phyloP scores from a whole-genome alignment of 92 coral and sea anemone species.

The Zoanthus gigantus region DNA sequence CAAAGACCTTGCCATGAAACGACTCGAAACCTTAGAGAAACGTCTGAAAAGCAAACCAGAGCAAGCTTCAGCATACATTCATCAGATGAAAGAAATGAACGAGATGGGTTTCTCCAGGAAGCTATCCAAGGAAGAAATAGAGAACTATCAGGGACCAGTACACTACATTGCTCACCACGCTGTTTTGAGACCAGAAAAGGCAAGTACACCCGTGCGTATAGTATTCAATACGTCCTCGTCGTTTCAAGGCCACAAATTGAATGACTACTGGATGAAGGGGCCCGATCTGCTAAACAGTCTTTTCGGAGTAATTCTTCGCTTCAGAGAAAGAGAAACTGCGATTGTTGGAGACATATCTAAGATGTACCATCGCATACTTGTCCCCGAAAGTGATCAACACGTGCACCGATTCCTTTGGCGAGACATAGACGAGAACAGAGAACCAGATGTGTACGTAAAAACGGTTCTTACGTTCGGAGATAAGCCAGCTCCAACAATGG shows the following conservation, averaged over 20 bases:
- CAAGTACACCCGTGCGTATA: slow-evolving; percentile 21
- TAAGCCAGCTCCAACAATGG: slow-evolving; percentile 76
- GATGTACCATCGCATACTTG: slow-evolving; percentile 58
- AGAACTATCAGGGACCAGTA: slow-evolving; percentile 50
- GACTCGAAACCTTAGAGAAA: slow-evolving; percentile 46
- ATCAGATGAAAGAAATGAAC: slow-evolving; percentile 45
- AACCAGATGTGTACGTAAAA: slow-evolving; percentile 14
- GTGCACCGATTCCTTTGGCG: slow-evolving; percentile 58
- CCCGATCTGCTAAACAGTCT: slow-evolving; percentile 58
- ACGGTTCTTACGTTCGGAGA: slow-evolving; percentile 70
- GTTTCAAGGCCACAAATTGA: slow-evolving; percentile 60
- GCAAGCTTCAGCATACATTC: slow-evolving; percentile 46
- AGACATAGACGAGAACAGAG: slow-evolving; percentile 27
- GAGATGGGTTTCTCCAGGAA: slow-evolving; percentile 54
- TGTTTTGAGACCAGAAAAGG: slow-evolving; percentile 53
- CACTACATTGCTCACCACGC: slow-evolving; percentile 69
- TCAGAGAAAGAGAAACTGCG: slow-evolving; percentile 65
- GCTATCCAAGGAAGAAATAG: slow-evolving; percentile 37
- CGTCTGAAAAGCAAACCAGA: slow-evolving; percentile 46
- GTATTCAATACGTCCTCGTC: slow-evolving; percentile 53
- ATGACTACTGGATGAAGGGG: slow-evolving; percentile 69
- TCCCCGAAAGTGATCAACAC: slow-evolving; percentile 51
- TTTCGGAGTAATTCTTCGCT: slow-evolving; percentile 62
- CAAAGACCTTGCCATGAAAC: slow-evolving; percentile 50
- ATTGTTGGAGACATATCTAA: slow-evolving; percentile 58